Percentiles rank a stretch among this genome's conserved stretches.
phyloP scores from a whole-genome alignment of 1,140 invertebrate genomes.

The Parapsyche elsis region DNA sequence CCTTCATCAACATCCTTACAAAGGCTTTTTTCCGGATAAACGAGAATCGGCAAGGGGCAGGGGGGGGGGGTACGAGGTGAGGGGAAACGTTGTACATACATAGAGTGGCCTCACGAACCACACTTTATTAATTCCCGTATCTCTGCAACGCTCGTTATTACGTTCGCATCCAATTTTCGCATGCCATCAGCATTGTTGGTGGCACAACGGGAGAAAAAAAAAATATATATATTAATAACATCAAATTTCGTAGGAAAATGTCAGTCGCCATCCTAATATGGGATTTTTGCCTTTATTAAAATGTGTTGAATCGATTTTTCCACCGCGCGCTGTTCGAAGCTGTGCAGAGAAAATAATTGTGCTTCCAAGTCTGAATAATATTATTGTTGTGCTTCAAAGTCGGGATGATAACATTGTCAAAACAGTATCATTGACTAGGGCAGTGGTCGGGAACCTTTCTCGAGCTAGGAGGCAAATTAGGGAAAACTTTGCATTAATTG shows the following conservation, averaged over 20 bases:
- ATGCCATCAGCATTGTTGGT: not conserved
- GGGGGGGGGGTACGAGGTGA: not conserved
- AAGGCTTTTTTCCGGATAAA: not conserved
- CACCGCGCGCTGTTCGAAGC: too few species aligned
- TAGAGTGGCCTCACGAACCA: not conserved
- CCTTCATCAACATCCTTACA: conserved; percentile 19
- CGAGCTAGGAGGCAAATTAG: too few species aligned
- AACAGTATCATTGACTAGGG: too few species aligned
- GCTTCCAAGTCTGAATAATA: too few species aligned
- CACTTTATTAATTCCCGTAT: conserved; percentile 32
- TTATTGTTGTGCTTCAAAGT: too few species aligned
- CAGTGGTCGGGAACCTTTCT: too few species aligned
- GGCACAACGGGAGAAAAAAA: not conserved
- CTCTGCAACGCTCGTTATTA: conserved; percentile 25
- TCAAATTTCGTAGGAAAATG: not conserved
- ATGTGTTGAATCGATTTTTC: too few species aligned
- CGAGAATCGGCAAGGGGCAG: not conserved
- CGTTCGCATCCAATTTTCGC: conserved; percentile 7
- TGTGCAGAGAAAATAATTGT: too few species aligned
- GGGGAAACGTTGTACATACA: not conserved
- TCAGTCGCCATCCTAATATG: not conserved
- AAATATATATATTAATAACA: not conserved
- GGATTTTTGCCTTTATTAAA: not conserved
- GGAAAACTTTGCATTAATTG: too few species aligned
- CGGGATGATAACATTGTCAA: too few species aligned